phyloP scores from a whole-genome alignment of 2,797 vertebrate genomes.

The Etheostoma nigrum region DNA sequence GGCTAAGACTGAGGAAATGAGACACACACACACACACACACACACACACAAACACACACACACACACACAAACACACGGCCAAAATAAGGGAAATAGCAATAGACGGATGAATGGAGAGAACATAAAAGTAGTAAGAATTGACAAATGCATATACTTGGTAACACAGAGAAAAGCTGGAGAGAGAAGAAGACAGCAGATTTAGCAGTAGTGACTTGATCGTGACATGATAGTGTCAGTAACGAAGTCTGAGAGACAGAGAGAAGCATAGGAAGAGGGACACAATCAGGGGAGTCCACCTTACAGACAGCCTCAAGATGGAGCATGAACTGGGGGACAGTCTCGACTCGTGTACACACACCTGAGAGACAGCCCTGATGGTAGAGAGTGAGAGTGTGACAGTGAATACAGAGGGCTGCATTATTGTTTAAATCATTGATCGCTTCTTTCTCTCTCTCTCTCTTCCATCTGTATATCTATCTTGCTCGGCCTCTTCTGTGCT shows the following conservation, averaged over 20 bases:
- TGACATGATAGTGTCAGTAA: conserved; percentile 68
- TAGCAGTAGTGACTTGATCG: conserved; percentile 71
- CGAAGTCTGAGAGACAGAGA: conserved; percentile 53
- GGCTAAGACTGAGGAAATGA: conserved; percentile 54
- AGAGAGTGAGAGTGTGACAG: conserved; percentile 84
- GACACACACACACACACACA: conserved; percentile 21
- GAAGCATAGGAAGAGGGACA: conserved; percentile 17
- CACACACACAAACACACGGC: conserved; percentile 4
- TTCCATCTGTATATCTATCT: conserved; percentile 44
- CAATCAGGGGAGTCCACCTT: conserved; percentile 13
- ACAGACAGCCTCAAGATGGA: conserved; percentile 77
- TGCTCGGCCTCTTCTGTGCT: conserved; percentile 34
- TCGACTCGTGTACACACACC: conserved; percentile 33
- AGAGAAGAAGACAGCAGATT: conserved; percentile 57
- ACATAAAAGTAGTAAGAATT: not conserved
- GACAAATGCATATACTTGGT: conserved; percentile 4
- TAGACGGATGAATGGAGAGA: not conserved
- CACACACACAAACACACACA: conserved; percentile 16
- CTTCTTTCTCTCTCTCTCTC: conserved; percentile 58
- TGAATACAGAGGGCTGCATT: conserved; percentile 88
- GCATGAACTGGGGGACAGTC: conserved; percentile 60
- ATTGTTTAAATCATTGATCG: conserved; percentile 89
- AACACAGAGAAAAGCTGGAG: conserved; percentile 21
- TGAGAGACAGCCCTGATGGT: conserved; percentile 77
- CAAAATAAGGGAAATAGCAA: not conserved